phyloP scores from a whole-genome alignment of 2,888 invertebrate genomes.

The Leucoma salicis region DNA sequence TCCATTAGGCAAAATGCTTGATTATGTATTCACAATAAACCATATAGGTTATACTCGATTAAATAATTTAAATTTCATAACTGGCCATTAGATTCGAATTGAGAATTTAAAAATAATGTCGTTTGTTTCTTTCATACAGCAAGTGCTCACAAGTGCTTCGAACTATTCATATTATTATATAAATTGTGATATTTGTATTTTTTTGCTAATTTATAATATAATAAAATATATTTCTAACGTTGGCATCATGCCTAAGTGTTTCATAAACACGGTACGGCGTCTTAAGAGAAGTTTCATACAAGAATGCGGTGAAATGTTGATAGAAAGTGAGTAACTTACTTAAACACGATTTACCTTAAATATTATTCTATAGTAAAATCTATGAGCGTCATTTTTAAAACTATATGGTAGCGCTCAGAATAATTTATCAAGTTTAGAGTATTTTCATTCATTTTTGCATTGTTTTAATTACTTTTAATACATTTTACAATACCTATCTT shows the following conservation, averaged over 20 bases:
- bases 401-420: slow-evolving; percentile 6
- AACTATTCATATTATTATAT: slow-evolving; percentile 36
- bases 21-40: too few relatives aligned
- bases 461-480: slow-evolving; percentile 11
- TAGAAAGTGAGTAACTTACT: slow-evolving; percentile 56
- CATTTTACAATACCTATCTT: too few relatives aligned
- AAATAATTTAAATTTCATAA: slow-evolving; percentile 34
- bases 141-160: slow-evolving; percentile 68
- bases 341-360: slow-evolving; percentile 18
- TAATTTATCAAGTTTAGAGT: not conserved
- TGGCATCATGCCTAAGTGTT: slow-evolving; percentile 69
- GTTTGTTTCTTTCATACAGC: slow-evolving; percentile 66
- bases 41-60: slow-evolving; percentile 11
- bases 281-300: slow-evolving; percentile 55
- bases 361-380: too few relatives aligned
- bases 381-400: slow-evolving; percentile 1
- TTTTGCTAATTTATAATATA: slow-evolving; percentile 22
- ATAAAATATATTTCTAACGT: slow-evolving; percentile 19
- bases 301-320: slow-evolving; percentile 47
- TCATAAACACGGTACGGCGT: slow-evolving; percentile 59
- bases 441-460: not conserved
- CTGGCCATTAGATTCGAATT: slow-evolving; percentile 51
- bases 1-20: too few relatives aligned
- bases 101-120: slow-evolving; percentile 63
- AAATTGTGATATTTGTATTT: slow-evolving; percentile 30